These are phyloP conservation scores for Bombus cullumanus DNA, from an alignment of 1,140 invertebrate species.

Conservation along the genomic window DNA sequence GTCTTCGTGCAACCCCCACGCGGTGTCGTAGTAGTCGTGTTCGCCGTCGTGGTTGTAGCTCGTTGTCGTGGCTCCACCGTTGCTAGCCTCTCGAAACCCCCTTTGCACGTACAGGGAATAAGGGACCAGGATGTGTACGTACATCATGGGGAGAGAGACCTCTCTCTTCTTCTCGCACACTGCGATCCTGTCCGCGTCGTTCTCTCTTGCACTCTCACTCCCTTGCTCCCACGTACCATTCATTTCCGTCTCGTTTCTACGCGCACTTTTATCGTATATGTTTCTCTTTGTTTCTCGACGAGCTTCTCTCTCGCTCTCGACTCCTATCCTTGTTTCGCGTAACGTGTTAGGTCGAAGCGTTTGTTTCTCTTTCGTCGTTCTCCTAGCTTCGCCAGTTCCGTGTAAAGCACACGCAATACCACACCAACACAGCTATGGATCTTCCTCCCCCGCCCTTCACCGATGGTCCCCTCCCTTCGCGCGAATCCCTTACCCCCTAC, in stretches of 20 bases:
- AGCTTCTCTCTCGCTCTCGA: constrained; percentile 26
- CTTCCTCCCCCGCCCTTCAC: constrained; percentile 21
- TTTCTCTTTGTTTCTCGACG: constrained; percentile 16
- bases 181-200: constrained; percentile 37
- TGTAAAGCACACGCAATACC: neutral
- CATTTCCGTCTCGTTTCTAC: constrained; percentile 13
- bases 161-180: constrained; percentile 22
- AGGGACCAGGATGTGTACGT: constrained; percentile 44
- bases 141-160: constrained; percentile 48
- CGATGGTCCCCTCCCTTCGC: constrained; percentile 52
- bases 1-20: constrained; percentile 71
- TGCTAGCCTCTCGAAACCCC: constrained; percentile 65
- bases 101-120: constrained; percentile 51
- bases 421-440: neutral
- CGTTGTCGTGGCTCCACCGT: constrained; percentile 51
- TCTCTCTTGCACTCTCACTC: constrained; percentile 35
- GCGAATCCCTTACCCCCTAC: constrained; percentile 57
- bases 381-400: constrained; percentile 15
- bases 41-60: constrained; percentile 32
- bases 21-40: constrained; percentile 61
- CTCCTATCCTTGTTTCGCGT: constrained; percentile 11
- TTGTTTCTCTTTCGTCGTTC: constrained; percentile 34
- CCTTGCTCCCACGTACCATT: constrained; percentile 25
- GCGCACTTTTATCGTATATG: constrained; percentile 1
- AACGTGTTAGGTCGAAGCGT: neutral